Conservation (phyloP, 2,113 vertebrate species). For the Neotoma lepida region DNA sequence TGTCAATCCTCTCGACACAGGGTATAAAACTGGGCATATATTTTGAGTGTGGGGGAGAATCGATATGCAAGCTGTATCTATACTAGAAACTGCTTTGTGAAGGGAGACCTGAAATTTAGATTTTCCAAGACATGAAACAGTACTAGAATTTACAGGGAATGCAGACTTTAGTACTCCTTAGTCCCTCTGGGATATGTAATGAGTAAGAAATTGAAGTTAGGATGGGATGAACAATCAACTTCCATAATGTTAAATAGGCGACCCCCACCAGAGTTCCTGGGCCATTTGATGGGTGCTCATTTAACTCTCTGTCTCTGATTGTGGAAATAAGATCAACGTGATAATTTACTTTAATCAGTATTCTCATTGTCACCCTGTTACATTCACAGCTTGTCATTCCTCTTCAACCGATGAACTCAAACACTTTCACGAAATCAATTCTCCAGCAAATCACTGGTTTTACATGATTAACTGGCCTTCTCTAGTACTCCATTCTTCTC, state of each 20-base stretch:
- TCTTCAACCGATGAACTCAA: neutral
- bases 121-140: neutral
- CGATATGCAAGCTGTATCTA: neutral
- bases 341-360: neutral
- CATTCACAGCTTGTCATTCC: neutral
- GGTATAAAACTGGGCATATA: neutral
- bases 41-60: neutral
- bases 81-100: neutral
- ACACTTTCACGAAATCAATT: neutral
- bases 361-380: neutral
- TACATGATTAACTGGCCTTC: neutral
- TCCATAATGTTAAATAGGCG: neutral
- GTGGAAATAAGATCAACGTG: neutral
- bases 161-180: too few relatives aligned
- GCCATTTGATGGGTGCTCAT: neutral
- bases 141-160: neutral
- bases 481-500: neutral
- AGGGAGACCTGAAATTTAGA: neutral
- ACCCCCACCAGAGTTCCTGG: neutral
- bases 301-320: neutral
- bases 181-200: neutral
- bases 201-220: neutral
- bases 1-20: neutral
- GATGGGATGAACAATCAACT: neutral
- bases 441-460: neutral